These are phyloP conservation scores for Trissoscelio sp. DNA, from an alignment of 2,888 invertebrate species.

Conservation along the genomic window DNA sequence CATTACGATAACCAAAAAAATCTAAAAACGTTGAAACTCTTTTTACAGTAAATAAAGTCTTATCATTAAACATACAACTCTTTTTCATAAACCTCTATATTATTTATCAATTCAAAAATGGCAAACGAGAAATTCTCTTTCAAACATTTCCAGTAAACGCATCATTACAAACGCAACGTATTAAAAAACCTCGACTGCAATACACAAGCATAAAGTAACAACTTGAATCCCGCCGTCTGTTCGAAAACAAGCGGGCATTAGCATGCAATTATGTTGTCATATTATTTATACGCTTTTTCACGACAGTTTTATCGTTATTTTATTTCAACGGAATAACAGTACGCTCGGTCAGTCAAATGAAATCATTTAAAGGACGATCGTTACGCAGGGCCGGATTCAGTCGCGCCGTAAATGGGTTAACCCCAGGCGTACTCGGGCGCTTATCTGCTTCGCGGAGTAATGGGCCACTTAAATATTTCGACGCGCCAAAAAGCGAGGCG, in stretches of 20 bases:
- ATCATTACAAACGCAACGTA: slow-evolving; percentile 17
- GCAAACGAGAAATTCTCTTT: background rate
- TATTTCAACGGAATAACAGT: slow-evolving; percentile 55
- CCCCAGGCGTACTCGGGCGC: slow-evolving; percentile 37
- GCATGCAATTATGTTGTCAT: slow-evolving; percentile 68
- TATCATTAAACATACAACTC: no score
- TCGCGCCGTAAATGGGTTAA: slow-evolving; percentile 56
- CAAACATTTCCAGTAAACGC: slow-evolving; percentile 24
- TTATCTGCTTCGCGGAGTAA: slow-evolving; percentile 61
- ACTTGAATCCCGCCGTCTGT: slow-evolving; percentile 10
- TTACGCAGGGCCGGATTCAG: slow-evolving; percentile 19
- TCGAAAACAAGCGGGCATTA: slow-evolving; percentile 61
- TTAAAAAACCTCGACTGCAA: slow-evolving; percentile 4
- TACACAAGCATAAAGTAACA: slow-evolving; percentile 25
- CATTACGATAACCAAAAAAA: no score
- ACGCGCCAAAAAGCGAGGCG: slow-evolving; percentile 52
- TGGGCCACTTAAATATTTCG: slow-evolving; percentile 65
- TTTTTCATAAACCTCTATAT: no score
- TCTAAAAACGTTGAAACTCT: no score
- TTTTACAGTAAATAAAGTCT: no score
- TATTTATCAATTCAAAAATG: no score
- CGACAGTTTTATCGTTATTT: slow-evolving; percentile 59
- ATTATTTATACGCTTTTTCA: slow-evolving; percentile 58
- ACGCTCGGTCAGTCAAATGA: slow-evolving; percentile 48
- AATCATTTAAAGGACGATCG: slow-evolving; percentile 53